Evolutionary conservation across 2,888 invertebrate genomes (phyloP).

Genomic region (Drosophila recens): DNA sequence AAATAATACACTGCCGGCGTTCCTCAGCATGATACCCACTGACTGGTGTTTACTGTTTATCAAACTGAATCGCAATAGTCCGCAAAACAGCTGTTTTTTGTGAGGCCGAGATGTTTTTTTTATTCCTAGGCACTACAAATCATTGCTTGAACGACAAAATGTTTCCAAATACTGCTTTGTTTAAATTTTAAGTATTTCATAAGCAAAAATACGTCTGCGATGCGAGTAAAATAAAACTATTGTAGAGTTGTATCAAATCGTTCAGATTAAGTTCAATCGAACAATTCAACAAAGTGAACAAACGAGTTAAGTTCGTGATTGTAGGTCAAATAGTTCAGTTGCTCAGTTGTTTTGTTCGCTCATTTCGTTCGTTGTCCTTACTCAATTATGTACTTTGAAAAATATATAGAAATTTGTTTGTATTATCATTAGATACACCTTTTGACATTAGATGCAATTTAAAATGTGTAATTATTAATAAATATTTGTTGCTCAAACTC

Average conservation of each 20-base stretch:
- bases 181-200: slow-evolving; percentile 43
- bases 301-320: not conserved
- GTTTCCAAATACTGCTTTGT: slow-evolving; percentile 28
- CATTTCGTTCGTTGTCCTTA: too few relatives aligned
- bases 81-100: slow-evolving; percentile 71
- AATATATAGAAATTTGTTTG: too few relatives aligned
- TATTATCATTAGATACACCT: too few relatives aligned
- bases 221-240: slow-evolving; percentile 17
- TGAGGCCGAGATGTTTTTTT: slow-evolving; percentile 50
- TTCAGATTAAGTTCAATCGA: not conserved
- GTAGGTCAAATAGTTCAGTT: too few relatives aligned
- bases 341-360: too few relatives aligned
- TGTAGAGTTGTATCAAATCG: too few relatives aligned
- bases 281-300: not conserved
- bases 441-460: too few relatives aligned
- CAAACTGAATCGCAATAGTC: slow-evolving; percentile 58
- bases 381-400: too few relatives aligned
- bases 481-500: too few relatives aligned
- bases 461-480: too few relatives aligned
- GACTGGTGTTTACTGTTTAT: slow-evolving; percentile 41
- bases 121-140: slow-evolving; percentile 59
- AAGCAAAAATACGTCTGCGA: slow-evolving; percentile 57
- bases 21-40: slow-evolving; percentile 63
- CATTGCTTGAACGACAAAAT: slow-evolving; percentile 60
- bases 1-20: slow-evolving; percentile 60